Base-by-base conservation (phyloP, 1,140 invertebrate genomes). In the Drosophila elegans region DNA sequence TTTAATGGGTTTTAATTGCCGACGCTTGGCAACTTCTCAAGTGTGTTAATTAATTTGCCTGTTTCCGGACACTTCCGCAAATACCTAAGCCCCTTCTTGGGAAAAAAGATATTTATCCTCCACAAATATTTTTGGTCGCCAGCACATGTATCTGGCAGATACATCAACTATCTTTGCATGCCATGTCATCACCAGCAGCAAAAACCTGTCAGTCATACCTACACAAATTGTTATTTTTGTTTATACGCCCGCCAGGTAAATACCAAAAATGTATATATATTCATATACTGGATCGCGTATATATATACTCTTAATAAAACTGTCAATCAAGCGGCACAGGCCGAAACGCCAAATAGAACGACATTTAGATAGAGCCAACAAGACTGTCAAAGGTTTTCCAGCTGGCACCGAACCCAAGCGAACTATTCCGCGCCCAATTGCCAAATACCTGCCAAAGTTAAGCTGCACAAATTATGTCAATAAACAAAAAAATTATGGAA, bases 1-100 rank as follows among this genome's bases (percentile, higher is more conserved):
- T 88, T 88, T 88, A 88, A 88, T 88, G 84, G 74, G 84, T 88
- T 88, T 78, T 89, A 88, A 89, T 88, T 88, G 84, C 64, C 66
- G 59, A 49, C 83, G 75, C 67, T 86, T 79, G 82, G 67, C 73
- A 89, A 78, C 71, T 88, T 82, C 71, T 81, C 74, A 81, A 79
- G 82, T 85, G 69, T 82, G 74, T 78, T 72, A 80, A 86, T 86
- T 86, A 75, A 75, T 69, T 78, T 79, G 53, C 62, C 63, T 78
- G 60, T 66, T 66, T 74, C 49, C 54, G 48, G 49, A 48, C 42
- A 77, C 12, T 55, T 53, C 49, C 62, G 59, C 44, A 62, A 62
- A 62, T 62, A 59, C 45, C 29, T 7, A 1, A 1, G 13, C 1
- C 29, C 10, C 11, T 4, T 21, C 4, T 10, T 16, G 16, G 16